A percentile compares a stretch with the other conserved stretches of the same genome.
Conservation (phyloP, 1,140 invertebrate species). For the Trichonephila inaurata region DNA sequence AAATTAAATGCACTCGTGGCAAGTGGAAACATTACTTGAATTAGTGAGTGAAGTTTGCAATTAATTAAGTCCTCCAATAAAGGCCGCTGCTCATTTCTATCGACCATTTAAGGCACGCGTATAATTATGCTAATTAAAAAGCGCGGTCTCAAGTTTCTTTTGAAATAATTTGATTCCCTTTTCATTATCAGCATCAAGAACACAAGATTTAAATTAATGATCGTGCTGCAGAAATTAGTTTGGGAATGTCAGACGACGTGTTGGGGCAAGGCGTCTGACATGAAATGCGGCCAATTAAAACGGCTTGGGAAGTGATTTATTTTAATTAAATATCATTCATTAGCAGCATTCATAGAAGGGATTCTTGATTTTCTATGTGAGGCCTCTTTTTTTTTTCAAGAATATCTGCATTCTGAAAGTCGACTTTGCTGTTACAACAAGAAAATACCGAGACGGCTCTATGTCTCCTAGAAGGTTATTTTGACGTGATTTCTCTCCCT, state of each 20-base stretch:
- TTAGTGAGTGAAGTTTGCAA: not conserved
- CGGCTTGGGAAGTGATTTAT: not conserved
- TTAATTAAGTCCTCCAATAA: not conserved
- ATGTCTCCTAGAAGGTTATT: too few relatives aligned
- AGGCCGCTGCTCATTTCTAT: not conserved
- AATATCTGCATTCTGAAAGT: too few relatives aligned
- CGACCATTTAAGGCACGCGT: not conserved
- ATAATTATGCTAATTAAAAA: slow-evolving; percentile 4
- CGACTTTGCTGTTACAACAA: too few relatives aligned
- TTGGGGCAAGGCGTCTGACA: not conserved
- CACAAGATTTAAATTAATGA: not conserved
- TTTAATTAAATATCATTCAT: not conserved
- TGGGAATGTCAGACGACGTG: not conserved
- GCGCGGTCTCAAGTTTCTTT: not conserved
- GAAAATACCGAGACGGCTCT: too few relatives aligned
- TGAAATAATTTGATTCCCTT: not conserved
- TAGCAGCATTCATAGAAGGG: too few relatives aligned
- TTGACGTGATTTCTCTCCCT: too few relatives aligned
- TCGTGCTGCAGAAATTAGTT: not conserved
- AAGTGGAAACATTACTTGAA: not conserved
- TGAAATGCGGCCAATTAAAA: not conserved
- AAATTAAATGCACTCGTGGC: not conserved
- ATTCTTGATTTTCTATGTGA: too few relatives aligned
- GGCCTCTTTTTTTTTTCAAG: too few relatives aligned
- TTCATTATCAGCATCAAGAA: not conserved